These are phyloP conservation scores for Tychaedon coryphoeus DNA, from an alignment of 2,113 vertebrate genomes.

Conservation along the genomic window DNA sequence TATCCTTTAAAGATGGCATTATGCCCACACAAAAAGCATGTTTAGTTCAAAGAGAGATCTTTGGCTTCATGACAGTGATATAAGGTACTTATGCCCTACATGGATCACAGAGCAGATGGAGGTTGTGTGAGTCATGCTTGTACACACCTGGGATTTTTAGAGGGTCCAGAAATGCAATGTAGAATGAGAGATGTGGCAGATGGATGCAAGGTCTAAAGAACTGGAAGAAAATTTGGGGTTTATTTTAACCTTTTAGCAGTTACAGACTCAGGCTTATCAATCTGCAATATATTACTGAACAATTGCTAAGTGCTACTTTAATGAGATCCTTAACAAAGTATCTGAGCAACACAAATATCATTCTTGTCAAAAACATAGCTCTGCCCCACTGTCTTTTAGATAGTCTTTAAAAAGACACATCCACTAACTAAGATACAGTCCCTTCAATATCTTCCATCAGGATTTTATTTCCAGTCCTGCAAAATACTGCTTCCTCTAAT, in stretches of 20 bases:
- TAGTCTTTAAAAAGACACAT: not conserved
- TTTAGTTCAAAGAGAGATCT: not conserved
- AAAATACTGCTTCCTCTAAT: not conserved
- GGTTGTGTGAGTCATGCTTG: conserved; percentile 10
- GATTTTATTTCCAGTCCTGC: not conserved
- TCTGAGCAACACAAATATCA: not conserved
- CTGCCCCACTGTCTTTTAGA: not conserved
- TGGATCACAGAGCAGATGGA: conserved; percentile 42
- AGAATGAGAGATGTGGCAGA: not conserved
- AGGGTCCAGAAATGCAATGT: conserved; percentile 13
- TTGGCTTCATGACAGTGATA: not conserved
- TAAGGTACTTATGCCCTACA: not conserved
- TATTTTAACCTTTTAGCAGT: not conserved
- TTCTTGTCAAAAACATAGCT: not conserved
- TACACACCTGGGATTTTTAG: conserved; percentile 20
- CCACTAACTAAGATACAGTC: not conserved
- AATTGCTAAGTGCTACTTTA: not conserved
- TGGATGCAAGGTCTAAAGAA: not conserved
- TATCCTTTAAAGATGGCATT: not conserved
- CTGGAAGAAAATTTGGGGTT: not conserved
- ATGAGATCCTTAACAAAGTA: not conserved
- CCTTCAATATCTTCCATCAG: not conserved
- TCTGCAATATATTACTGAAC: not conserved
- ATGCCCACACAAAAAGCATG: not conserved
- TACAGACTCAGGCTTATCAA: not conserved